These are phyloP conservation scores for Pelodiscus sinensis DNA, from an alignment of 2,113 vertebrate species.

Conservation along the genomic window DNA sequence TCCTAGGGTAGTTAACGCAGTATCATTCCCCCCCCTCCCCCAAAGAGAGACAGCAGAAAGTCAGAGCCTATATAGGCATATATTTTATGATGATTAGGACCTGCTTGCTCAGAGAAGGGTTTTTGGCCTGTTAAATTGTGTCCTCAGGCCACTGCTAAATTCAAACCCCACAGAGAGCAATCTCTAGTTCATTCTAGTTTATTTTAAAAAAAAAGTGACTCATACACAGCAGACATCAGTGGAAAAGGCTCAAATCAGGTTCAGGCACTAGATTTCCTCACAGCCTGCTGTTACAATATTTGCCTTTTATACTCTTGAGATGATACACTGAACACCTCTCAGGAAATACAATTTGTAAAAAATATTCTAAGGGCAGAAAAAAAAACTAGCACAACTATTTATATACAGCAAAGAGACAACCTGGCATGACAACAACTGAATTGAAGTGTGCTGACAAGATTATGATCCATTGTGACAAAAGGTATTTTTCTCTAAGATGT, in stretches of 20 bases:
- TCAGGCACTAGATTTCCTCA: conserved; percentile 50
- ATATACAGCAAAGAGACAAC: conserved; percentile 3
- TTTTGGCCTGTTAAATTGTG: conserved; percentile 55
- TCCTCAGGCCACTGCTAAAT: conserved; percentile 66
- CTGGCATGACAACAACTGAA: background rate
- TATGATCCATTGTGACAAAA: background rate
- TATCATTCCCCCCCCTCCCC: background rate
- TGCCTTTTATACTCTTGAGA: conserved; percentile 56
- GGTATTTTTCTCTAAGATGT: conserved; percentile 10
- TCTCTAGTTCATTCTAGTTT: conserved; percentile 65
- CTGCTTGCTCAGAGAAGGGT: conserved; percentile 45
- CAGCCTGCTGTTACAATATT: conserved; percentile 11
- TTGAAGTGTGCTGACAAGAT: conserved; percentile 1
- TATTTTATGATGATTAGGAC: conserved; percentile 57
- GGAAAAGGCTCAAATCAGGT: conserved; percentile 49
- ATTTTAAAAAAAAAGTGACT: conserved; percentile 52
- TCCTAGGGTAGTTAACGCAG: conserved; percentile 39
- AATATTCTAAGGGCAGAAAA: background rate
- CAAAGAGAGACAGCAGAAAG: background rate
- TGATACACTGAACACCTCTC: conserved; percentile 13
- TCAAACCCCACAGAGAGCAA: conserved; percentile 44
- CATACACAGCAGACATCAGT: conserved; percentile 54
- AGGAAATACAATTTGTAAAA: conserved; percentile 46
- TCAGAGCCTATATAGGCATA: conserved; percentile 45
- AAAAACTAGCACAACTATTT: conserved; percentile 25